Base-by-base conservation (phyloP, 92 coral and sea anemone genomes). In the Porites evermanni region DNA sequence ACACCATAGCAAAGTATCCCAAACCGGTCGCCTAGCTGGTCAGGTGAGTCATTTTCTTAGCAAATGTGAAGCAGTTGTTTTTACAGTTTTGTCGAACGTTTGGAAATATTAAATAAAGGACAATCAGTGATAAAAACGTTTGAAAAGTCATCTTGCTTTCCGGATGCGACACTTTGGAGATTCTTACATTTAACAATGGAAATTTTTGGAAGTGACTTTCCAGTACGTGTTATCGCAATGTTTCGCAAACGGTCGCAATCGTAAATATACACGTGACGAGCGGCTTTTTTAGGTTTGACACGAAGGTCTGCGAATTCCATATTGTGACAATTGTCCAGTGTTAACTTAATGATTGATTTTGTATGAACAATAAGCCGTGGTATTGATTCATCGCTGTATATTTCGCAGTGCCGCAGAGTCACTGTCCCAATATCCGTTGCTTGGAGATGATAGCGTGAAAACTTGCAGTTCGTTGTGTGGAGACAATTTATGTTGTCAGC, bases 241-340 rank as follows among this genome's bases (percentile, higher is more conserved):
- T 58, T 83, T 17, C 87, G 79, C 72, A 83, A 73, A 73, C 73
- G 72, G 79, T 47, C 44, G 29, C 87, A 83, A 24, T 61, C 80
- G 60, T 13, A 59, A n/a, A 83, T 73, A 7, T 72, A 72, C 59
- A 83, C 64, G 1, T 83, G 61, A 14, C 61, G 79, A 38, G 79
- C 72, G 2, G 75, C 44, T 53, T 52, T 73, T 21, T 72, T 79
- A 1, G 79, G 53, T 61, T 74, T 73, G 59, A 83, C 71, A 19
- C 79, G 61, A 61, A 83, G 79, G 73, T 83, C 87, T 2, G 87
- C 79, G 11, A 79, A 83, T 74, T 83, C 79, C 4, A 83, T 20
- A 83, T 72, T 20, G 12, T 72, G 87, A 16, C 87, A 83, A 61
- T 72, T 83, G 44, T 72, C 87, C 47, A 83, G 72, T 19, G 16